Evolutionary conservation across 2,797 vertebrate genomes (phyloP), one percentile per base, ranked within the genome.

Genomic region (Streptopelia turtur): DNA sequence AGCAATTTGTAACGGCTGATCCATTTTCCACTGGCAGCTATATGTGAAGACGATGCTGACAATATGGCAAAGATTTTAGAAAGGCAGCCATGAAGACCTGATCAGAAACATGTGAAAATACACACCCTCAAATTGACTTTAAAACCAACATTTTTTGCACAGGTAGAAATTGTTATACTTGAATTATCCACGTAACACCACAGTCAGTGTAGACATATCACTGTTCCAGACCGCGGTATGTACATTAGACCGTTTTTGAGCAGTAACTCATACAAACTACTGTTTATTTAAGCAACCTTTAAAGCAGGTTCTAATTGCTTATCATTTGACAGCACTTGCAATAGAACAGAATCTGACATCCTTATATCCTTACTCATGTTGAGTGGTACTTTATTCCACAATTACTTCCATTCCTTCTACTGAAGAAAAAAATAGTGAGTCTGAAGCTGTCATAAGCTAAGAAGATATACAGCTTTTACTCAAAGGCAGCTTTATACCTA

Each of bases 301-400:
- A 89, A 95, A 94, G 63, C 43, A 47, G 47, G 13, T 16, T 94
- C 86, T 96, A 92, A 89, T 96, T 95, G 92, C 75, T 94, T 92
- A 76, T 84, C 68, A 64, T 82, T 95, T 93, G 52, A 65, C 56
- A 84, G n/a, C 76, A 13, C 60, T 90, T 89, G 53, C 52, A 82
- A 64, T 27, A 79, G 83, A 74, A 52, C 41, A 60, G 64, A 80
- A 77, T 92, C 61, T 89, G 77, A 85, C 64, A 89, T 90, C 47
- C 59, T 90, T 66, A n/a, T 41, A 89, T 90, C 47, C 59, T 90
- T 66, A 35, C 45, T 93, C 53, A 41, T 0, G 0, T 76, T 63
- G 87, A 95, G 55, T 76, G 72, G 55, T 81, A 69, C 52, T 92
- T 95, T 76, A 91, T 88, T 81, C 76, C 55, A 66, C 55, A 91